phyloP scores from a whole-genome alignment of 2,888 invertebrate genomes.

The Keiferia lycopersicella region DNA sequence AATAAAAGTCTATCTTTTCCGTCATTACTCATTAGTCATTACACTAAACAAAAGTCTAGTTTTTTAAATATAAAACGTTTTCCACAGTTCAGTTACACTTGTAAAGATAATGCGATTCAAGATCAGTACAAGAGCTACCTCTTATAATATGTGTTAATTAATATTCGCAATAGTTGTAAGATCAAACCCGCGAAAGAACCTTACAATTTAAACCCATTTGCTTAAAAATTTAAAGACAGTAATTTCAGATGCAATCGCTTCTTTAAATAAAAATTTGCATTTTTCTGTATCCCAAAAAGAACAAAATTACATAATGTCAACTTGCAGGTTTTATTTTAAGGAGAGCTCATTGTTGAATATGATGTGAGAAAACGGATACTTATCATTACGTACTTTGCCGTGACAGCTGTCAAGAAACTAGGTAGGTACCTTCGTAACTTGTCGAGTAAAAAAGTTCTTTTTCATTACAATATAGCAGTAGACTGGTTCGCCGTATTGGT shows the following conservation, averaged over 20 bases:
- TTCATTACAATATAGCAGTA: neutral
- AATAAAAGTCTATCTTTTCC: no score
- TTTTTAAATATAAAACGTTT: no score
- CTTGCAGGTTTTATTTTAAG: neutral
- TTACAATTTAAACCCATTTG: conserved; percentile 2
- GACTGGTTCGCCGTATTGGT: no score
- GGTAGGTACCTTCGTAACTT: no score
- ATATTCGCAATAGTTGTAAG: neutral
- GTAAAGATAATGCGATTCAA: neutral
- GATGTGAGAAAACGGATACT: neutral
- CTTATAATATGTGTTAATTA: neutral
- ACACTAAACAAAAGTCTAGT: no score
- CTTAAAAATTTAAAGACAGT: neutral
- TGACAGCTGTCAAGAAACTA: conserved; percentile 14
- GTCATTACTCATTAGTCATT: no score
- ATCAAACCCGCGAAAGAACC: neutral
- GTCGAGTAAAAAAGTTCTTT: neutral
- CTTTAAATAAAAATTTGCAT: neutral
- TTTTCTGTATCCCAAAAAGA: neutral
- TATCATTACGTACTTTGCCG: conserved; percentile 8
- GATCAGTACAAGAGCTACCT: neutral
- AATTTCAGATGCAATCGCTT: neutral
- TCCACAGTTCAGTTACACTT: neutral
- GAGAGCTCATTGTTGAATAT: neutral
- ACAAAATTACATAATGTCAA: conserved; percentile 12